These are phyloP conservation scores for Tor tambroides DNA, from an alignment of 2,113 vertebrate genomes.

Conservation along the genomic window DNA sequence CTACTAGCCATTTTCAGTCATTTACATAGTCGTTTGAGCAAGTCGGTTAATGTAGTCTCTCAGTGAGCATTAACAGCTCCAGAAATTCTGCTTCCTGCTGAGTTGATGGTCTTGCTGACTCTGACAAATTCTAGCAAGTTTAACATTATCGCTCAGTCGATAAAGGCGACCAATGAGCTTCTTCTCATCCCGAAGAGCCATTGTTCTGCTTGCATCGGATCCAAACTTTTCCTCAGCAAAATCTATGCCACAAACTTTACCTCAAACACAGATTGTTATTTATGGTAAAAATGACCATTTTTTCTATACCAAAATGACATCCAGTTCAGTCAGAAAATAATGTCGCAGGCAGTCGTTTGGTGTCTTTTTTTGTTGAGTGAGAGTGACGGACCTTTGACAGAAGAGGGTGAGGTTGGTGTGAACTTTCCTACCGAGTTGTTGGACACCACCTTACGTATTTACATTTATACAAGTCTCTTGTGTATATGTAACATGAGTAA, in stretches of 20 bases:
- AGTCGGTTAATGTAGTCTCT: neutral
- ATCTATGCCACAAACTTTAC: neutral
- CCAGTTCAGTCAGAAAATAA: neutral
- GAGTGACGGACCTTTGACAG: neutral
- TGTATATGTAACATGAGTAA: neutral
- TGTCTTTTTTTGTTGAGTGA: neutral
- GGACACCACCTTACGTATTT: neutral
- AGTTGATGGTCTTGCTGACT: neutral
- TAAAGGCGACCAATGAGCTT: neutral
- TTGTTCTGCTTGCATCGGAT: neutral
- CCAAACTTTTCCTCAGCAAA: neutral
- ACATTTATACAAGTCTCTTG: conserved; percentile 20
- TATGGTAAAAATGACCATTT: neutral
- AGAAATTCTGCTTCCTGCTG: neutral
- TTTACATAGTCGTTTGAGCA: conserved; percentile 7
- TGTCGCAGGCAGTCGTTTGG: neutral
- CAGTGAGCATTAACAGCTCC: neutral
- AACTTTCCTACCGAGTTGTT: neutral
- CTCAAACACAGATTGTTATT: neutral
- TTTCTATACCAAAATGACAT: neutral
- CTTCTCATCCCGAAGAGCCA: neutral
- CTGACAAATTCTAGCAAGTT: neutral
- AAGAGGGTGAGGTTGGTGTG: neutral
- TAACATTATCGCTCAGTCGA: neutral
- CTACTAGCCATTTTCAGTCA: neutral